These are phyloP conservation scores for Corythucha ciliata DNA, from an alignment of 2,888 invertebrate species.

Conservation along the genomic window DNA sequence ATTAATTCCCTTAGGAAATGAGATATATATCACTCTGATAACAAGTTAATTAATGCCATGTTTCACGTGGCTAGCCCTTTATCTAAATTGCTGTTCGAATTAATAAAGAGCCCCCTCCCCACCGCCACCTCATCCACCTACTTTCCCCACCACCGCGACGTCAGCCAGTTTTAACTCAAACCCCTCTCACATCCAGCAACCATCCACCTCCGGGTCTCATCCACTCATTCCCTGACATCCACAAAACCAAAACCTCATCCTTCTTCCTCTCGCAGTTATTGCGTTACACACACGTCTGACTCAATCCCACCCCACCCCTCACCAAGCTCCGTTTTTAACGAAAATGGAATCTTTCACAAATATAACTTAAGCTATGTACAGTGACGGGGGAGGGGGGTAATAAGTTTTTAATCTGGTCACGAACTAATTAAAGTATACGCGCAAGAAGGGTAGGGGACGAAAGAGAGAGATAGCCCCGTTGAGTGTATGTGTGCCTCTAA, in stretches of 20 bases:
- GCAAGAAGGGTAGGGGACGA: neutral
- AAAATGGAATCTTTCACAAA: neutral
- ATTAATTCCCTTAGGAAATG: conserved; percentile 31
- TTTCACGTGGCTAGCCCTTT: conserved; percentile 30
- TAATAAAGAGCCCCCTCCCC: conserved; percentile 27
- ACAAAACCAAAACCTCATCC: neutral
- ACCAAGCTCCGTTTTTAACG: too few relatives aligned
- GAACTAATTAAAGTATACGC: conserved; percentile 21
- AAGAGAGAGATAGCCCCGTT: conserved; percentile 11
- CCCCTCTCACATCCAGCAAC: conserved; percentile 1
- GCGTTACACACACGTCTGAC: neutral
- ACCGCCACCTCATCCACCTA: conserved; percentile 3
- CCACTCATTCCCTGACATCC: neutral
- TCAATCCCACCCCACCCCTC: neutral
- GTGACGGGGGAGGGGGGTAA: conserved; percentile 6
- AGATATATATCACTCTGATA: conserved; percentile 33
- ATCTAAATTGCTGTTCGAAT: conserved; percentile 33
- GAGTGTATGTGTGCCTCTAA: conserved; percentile 21
- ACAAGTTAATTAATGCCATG: conserved; percentile 32
- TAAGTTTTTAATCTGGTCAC: conserved; percentile 27
- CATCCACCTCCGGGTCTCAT: neutral
- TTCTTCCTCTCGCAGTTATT: neutral
- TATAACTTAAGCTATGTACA: neutral
- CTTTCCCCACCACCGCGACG: neutral
- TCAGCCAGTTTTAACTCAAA: conserved; percentile 2